Base-by-base conservation (phyloP, 2,113 vertebrate genomes). In the Rhynchomys soricoides region DNA sequence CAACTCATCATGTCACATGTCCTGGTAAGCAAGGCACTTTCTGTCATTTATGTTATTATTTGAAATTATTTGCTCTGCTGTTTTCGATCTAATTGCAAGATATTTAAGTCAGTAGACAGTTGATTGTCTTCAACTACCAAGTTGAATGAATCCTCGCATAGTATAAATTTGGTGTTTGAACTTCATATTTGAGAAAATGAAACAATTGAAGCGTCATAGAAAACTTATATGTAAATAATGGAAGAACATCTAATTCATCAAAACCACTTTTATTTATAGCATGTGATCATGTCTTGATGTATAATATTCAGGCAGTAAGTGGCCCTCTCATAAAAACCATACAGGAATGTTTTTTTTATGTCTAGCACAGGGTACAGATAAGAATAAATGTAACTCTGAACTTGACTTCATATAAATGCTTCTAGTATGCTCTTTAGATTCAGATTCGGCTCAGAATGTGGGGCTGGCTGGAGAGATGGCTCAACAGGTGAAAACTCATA, bases 251-350 rank as follows among this genome's bases (percentile, higher is more conserved):
- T 75, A 96, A 93, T 96, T 82, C 40, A 92, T 68, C 34, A 0
- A 90, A 97, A 96, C 94, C 31, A 70, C 55, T 95, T 97, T 87
- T 93, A 71, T 83, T 88, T 74, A 50, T 92, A 70, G 73, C 21
- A 70, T 62, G 92, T 91, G 77, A 89, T 40, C 92, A 95, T 68
- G 92, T 92, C 52, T 92, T 94, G 90, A 45, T 75, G 55, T 73
- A 5, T 57, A 87, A 92, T 96, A 89, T 78, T 86, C n/a, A 74
- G 48, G 26, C 55, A 82, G 12, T 85, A 68, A 68, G 66, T 19
- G 50, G 26, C 66, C 24, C 21, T 73, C 48, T 88, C 40, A 66
- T 64, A 86, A 70, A 95, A 86, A 83, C 22, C 5, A 24, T 70
- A 48, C 31, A 74, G 26, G 21, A 64, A 21, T 68, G 24, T 94